Evolutionary conservation across 2,888 invertebrate species (phyloP).

Genomic region (Pogonocherus hispidulus): DNA sequence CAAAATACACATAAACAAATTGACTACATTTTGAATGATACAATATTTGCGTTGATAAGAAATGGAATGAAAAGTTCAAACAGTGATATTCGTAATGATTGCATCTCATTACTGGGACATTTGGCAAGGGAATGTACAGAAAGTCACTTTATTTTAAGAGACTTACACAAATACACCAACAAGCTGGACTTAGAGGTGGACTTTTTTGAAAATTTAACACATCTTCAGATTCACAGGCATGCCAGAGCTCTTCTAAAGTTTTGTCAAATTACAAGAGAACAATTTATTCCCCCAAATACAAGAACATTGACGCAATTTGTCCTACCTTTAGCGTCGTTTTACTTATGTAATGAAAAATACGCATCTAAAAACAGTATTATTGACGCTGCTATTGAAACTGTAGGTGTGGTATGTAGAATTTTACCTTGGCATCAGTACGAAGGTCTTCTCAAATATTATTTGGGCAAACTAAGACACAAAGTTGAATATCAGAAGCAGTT

Average conservation of each 20-base stretch:
- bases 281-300: conserved; percentile 74
- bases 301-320: conserved; percentile 87
- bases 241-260: conserved; percentile 86
- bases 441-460: conserved; percentile 83
- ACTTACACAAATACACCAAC: conserved; percentile 78
- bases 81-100: conserved; percentile 83
- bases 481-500: conserved; percentile 86
- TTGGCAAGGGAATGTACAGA: conserved; percentile 81
- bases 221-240: conserved; percentile 88
- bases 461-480: conserved; percentile 80
- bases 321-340: conserved; percentile 85
- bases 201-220: conserved; percentile 94
- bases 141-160: conserved; percentile 79
- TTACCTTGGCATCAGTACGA: conserved; percentile 94
- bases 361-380: conserved; percentile 83
- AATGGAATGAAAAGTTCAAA: conserved; percentile 79
- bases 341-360: conserved; percentile 84
- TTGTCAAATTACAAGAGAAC: conserved; percentile 75
- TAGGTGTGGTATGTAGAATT: conserved; percentile 82
- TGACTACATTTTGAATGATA: conserved; percentile 79
- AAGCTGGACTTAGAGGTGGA: conserved; percentile 87
- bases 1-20: conserved; percentile 72
- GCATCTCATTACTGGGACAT: conserved; percentile 83
- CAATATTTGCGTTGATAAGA: conserved; percentile 80
- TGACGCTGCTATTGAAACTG: conserved; percentile 87